Evolutionary conservation across 1,140 invertebrate genomes (phyloP).

Genomic region (Neoseiulus cucumeris): DNA sequence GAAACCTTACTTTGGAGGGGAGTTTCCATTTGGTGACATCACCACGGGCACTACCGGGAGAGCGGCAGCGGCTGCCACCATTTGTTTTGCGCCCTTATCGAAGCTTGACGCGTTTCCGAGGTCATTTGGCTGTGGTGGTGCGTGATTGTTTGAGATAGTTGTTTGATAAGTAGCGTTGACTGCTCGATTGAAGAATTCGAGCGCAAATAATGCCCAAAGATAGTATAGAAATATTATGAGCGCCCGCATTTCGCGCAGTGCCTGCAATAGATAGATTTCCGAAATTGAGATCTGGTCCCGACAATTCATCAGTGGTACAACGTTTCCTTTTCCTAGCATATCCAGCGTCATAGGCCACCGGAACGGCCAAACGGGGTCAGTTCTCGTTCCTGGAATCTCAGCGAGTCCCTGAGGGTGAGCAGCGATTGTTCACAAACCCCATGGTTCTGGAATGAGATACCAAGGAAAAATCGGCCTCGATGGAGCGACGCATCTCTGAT

Average conservation of each 20-base stretch:
- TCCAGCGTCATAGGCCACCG: too few relatives aligned
- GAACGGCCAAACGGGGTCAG: too few relatives aligned
- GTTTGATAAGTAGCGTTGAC: background rate
- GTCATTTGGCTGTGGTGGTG: background rate
- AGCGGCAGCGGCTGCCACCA: background rate
- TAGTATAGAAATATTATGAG: background rate
- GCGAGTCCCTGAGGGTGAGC: too few relatives aligned
- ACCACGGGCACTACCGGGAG: background rate
- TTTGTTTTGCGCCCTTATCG: background rate
- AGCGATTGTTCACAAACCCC: too few relatives aligned
- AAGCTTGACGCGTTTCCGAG: background rate
- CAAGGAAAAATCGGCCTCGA: too few relatives aligned
- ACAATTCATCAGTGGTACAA: too few relatives aligned
- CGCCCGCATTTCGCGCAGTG: background rate
- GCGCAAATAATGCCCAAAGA: background rate
- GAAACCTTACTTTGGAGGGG: background rate
- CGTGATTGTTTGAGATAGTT: conserved; percentile 1
- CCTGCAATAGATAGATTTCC: too few relatives aligned
- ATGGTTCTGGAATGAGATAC: too few relatives aligned
- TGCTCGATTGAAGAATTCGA: background rate
- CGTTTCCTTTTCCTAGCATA: too few relatives aligned
- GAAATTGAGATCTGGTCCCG: too few relatives aligned
- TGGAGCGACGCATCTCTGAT: too few relatives aligned
- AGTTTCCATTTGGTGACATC: background rate
- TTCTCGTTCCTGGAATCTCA: too few relatives aligned